Percentiles rank a stretch among this genome's conserved stretches.
These are phyloP conservation scores for Diplazon laetatorius DNA, from an alignment of 2,888 invertebrate species.

Conservation along the genomic window DNA sequence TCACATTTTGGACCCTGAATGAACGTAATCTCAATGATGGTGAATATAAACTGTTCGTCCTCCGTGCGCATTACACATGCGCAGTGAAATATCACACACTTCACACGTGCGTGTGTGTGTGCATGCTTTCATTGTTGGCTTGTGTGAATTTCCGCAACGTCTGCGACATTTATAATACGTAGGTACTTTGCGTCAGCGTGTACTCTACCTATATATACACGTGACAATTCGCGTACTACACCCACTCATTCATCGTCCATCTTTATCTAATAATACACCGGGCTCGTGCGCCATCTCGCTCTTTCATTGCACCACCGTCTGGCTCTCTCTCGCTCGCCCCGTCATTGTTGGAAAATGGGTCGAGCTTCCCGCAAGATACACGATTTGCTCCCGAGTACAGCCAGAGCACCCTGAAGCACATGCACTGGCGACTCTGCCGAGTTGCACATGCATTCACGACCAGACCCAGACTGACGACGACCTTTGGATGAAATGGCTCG, in stretches of 20 bases:
- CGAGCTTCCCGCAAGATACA: constrained; percentile 63
- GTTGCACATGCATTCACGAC: constrained; percentile 33
- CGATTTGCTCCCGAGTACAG: constrained; percentile 24
- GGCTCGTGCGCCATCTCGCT: neutral
- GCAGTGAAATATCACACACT: too few relatives aligned
- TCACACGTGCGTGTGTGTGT: too few relatives aligned
- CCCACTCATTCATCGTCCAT: constrained; percentile 36
- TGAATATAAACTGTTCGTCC: too few relatives aligned
- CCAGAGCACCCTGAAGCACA: neutral
- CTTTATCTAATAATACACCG: constrained; percentile 56
- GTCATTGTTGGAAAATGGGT: constrained; percentile 66
- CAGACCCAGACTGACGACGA: constrained; percentile 13
- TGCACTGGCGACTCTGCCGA: constrained; percentile 11
- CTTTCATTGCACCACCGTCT: neutral
- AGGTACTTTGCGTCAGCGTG: too few relatives aligned
- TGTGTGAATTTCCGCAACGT: constrained; percentile 20
- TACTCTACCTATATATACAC: too few relatives aligned
- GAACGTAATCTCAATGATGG: too few relatives aligned
- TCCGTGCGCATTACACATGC: too few relatives aligned
- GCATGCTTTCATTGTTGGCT: too few relatives aligned
- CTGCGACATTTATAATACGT: constrained; percentile 42
- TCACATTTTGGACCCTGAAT: too few relatives aligned
- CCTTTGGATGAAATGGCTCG: constrained; percentile 49
- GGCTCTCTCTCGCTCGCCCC: constrained; percentile 31
- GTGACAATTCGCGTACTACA: constrained; percentile 40